These are phyloP conservation scores for Oncorhynchus kisutch DNA, from an alignment of 2,113 vertebrate genomes.

Conservation along the genomic window DNA sequence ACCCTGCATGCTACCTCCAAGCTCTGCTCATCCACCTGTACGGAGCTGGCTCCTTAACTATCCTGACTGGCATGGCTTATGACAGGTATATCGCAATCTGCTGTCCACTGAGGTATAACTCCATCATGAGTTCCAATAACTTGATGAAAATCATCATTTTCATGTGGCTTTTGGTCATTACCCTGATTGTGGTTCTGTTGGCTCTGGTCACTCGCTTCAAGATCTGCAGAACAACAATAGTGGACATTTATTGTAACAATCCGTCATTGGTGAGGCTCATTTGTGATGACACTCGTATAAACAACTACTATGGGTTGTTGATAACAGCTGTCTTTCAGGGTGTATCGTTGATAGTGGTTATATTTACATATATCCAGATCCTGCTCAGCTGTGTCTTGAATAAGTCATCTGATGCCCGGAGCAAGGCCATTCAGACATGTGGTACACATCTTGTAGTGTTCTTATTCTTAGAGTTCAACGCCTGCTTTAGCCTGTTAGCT, in stretches of 20 bases:
- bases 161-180: slow-evolving; percentile 47
- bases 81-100: slow-evolving; percentile 70
- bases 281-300: slow-evolving; percentile 53
- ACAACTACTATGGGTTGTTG: slow-evolving; percentile 56
- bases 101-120: slow-evolving; percentile 58
- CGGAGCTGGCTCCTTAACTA: slow-evolving; percentile 48
- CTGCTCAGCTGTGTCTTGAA: slow-evolving; percentile 48
- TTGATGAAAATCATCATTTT: slow-evolving; percentile 42
- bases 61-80: slow-evolving; percentile 63
- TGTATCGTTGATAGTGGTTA: slow-evolving; percentile 24
- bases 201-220: slow-evolving; percentile 20
- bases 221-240: slow-evolving; percentile 53
- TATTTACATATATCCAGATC: slow-evolving; percentile 63
- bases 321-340: not conserved
- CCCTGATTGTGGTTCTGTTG: slow-evolving; percentile 24
- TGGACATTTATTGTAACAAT: slow-evolving; percentile 66
- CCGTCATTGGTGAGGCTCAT: slow-evolving; percentile 51
- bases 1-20: slow-evolving; percentile 54
- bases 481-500: slow-evolving; percentile 23
- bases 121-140: slow-evolving; percentile 44
- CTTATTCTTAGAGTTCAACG: slow-evolving; percentile 53
- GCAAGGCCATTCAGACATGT: slow-evolving; percentile 66
- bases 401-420: slow-evolving; percentile 28
- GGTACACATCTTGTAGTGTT: slow-evolving; percentile 59
- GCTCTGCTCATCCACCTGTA: slow-evolving; percentile 59